Evolutionary conservation across 2,797 vertebrate genomes (phyloP).

Genomic region (Tenualosa thibaudeaui): DNA sequence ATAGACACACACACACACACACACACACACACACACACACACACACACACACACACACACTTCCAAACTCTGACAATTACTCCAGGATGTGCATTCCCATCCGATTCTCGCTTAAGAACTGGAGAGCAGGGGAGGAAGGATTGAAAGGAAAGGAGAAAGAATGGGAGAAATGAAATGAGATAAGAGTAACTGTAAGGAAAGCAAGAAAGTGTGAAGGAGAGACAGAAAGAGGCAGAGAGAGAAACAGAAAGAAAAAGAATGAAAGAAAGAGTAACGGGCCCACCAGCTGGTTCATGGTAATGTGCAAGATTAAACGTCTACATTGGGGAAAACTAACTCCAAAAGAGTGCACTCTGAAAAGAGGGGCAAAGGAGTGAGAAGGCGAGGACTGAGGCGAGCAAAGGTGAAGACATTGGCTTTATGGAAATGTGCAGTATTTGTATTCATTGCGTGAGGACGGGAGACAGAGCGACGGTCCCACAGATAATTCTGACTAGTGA

Average conservation of each 20-base stretch:
- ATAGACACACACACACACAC: constrained; percentile 15
- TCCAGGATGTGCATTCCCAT: constrained; percentile 30
- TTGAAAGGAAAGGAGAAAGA: constrained; percentile 5
- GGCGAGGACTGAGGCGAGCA: constrained; percentile 19
- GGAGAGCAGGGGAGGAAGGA: not conserved
- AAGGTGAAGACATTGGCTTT: constrained; percentile 42
- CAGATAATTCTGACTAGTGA: constrained; percentile 36
- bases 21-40: constrained; percentile 21
- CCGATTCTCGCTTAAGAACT: not conserved
- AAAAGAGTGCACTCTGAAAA: constrained; percentile 29
- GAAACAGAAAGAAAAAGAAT: not conserved
- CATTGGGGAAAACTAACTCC: constrained; percentile 32
- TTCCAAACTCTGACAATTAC: constrained; percentile 50
- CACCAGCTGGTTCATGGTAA: constrained; percentile 35
- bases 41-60: constrained; percentile 3
- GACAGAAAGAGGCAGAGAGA: constrained; percentile 18
- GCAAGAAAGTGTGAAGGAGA: constrained; percentile 25
- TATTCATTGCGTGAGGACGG: constrained; percentile 51
- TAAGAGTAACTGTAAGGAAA: constrained; percentile 32
- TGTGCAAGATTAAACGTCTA: constrained; percentile 53
- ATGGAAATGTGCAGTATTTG: constrained; percentile 47
- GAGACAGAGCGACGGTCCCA: constrained; percentile 30
- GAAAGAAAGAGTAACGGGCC: constrained; percentile 1
- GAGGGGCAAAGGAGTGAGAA: not conserved
- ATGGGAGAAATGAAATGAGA: constrained; percentile 19